Evolutionary conservation across 2,888 invertebrate species (phyloP), one percentile per base, ranked within the genome.

Genomic region (Saturnia japonica): DNA sequence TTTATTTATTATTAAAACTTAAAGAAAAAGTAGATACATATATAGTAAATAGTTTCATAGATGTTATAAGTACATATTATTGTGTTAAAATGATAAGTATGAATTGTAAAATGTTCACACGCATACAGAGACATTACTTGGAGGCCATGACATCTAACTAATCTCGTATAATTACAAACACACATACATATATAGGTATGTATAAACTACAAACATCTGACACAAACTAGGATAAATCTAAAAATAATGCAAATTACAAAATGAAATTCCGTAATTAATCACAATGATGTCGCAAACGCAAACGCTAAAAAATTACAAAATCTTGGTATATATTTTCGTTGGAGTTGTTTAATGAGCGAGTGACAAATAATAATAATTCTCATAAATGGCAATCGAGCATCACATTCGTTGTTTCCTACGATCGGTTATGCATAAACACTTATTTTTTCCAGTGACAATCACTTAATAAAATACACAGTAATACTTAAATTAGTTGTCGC

Each of bases 331-430:
- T 42, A 16, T 67, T 28, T 70, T 70, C 70, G 70, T 70, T 70
- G 70, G 42, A 67, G 40, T 64, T 43, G 64, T 40, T 43, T 43
- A 54, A 67, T 70, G 70, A 70, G 70, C 54, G 66, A 67, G 19
- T 70, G 70, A 54, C 70, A 66, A 70, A 51, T 54, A 70, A 54
- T 67, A 67, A 67, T 51, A 66, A 70, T 42, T 51, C 22, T n/a
- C n/a, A 64, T 42, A 67, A 66, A 69, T 64, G 47, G 66, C 67
- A 25, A 51, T 66, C 25, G 40, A 54, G 66, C 54, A 54, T 70
- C 67, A 43, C 67, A 67, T 70, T 70, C 70, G 70, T 70, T 70
- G 70, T 70, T 70, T 70, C 42, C 51, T 34, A 28, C 66, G 51
- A 54, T 54, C 43, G 66, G 67, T 54, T 70, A 67, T 70, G 70